These are phyloP conservation scores for Pterobdella sp. DNA, from an alignment of 2,888 invertebrate genomes.

Conservation along the genomic window DNA sequence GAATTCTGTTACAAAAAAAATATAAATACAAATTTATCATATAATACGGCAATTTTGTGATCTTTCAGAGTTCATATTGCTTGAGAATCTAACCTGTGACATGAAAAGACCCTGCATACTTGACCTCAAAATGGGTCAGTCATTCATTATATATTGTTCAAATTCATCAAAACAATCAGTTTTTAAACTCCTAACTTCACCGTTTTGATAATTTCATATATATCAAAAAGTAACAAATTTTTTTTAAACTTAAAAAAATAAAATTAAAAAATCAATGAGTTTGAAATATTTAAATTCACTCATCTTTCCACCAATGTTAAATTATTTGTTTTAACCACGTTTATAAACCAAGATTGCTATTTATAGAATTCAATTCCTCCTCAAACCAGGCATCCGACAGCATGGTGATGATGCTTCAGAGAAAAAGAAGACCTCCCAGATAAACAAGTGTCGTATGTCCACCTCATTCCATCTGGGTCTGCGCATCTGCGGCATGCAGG, in stretches of 20 bases:
- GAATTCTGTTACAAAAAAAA: too few species aligned
- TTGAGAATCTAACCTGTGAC: slow-evolving; percentile 58
- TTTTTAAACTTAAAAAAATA: too few species aligned
- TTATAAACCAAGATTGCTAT: too few species aligned
- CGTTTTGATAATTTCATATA: too few species aligned
- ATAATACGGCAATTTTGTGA: too few species aligned
- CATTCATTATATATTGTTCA: neutral
- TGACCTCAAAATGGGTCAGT: slow-evolving; percentile 55
- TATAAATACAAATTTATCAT: too few species aligned
- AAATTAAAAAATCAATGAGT: neutral
- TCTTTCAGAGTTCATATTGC: slow-evolving; percentile 56
- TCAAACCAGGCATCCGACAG: slow-evolving; percentile 55
- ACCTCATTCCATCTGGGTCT: slow-evolving; percentile 56
- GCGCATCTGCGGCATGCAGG: slow-evolving; percentile 53
- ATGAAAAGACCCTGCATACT: slow-evolving; percentile 57
- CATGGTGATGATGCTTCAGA: slow-evolving; percentile 56
- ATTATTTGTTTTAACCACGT: too few species aligned
- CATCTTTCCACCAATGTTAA: too few species aligned
- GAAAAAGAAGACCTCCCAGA: slow-evolving; percentile 54
- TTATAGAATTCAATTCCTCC: too few species aligned
- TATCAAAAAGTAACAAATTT: too few species aligned
- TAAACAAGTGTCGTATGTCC: slow-evolving; percentile 54
- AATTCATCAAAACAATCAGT: neutral
- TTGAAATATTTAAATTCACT: too few species aligned
- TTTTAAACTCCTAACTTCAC: too few species aligned